phyloP scores from a whole-genome alignment of 2,113 vertebrate species.

The Cairina moschata region DNA sequence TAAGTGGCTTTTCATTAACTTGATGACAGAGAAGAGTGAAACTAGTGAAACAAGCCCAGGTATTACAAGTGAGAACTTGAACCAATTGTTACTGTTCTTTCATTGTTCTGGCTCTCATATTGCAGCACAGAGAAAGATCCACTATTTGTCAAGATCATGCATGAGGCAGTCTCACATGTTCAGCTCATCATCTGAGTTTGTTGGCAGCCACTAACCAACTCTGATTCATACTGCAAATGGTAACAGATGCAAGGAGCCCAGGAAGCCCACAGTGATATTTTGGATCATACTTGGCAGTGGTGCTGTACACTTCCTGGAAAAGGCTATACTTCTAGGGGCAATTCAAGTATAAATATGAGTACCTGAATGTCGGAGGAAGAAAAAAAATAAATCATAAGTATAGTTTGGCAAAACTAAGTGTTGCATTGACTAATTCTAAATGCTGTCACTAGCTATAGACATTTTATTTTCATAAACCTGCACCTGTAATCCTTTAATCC shows the following conservation, averaged over 20 bases:
- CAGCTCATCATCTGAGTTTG: background rate
- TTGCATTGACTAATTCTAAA: background rate
- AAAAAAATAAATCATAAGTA: background rate
- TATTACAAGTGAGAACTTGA: background rate
- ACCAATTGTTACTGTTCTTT: background rate
- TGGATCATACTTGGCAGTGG: background rate
- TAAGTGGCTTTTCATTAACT: background rate
- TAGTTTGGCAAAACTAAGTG: rapidly evolving
- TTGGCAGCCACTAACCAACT: background rate
- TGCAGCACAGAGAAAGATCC: background rate
- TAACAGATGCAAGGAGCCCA: background rate
- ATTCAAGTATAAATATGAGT: background rate
- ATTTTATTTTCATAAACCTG: background rate
- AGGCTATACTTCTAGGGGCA: background rate
- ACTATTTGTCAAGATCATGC: background rate
- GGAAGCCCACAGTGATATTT: background rate
- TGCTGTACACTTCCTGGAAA: background rate
- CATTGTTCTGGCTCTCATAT: background rate
- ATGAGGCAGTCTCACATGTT: background rate
- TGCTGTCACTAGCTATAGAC: background rate
- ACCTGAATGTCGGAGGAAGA: background rate
- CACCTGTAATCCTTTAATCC: background rate
- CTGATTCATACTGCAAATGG: background rate
- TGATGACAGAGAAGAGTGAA: background rate
- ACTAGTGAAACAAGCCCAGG: background rate